These are phyloP conservation scores for Leptinotarsa texana DNA, from an alignment of 1,140 invertebrate species.

Conservation along the genomic window DNA sequence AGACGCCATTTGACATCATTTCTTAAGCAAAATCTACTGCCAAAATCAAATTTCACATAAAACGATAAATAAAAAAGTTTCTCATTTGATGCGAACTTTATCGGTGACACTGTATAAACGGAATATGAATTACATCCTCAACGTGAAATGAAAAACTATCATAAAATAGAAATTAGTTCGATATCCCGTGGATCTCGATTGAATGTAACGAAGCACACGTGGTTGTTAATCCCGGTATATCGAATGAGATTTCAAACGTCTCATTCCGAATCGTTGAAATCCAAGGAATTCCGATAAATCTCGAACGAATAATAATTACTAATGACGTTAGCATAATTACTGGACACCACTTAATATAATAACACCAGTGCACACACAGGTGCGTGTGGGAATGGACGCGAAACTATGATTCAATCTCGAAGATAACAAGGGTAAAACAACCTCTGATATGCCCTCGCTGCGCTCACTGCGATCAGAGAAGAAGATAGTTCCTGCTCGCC, in stretches of 20 bases:
- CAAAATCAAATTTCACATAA: too few species aligned
- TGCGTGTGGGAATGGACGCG: constrained; percentile 41
- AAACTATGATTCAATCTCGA: constrained; percentile 35
- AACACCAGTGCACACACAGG: constrained; percentile 37
- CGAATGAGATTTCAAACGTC: constrained; percentile 15
- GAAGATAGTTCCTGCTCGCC: not conserved
- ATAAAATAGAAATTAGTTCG: too few species aligned
- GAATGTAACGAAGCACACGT: not conserved
- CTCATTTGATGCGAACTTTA: too few species aligned
- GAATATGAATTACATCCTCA: too few species aligned
- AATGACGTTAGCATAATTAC: constrained; percentile 36
- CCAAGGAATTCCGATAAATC: constrained; percentile 39
- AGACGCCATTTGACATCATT: too few species aligned
- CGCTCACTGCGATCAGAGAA: not conserved
- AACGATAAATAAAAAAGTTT: too few species aligned
- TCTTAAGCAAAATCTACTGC: too few species aligned
- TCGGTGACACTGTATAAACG: too few species aligned
- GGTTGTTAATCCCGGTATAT: not conserved
- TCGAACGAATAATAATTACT: constrained; percentile 36
- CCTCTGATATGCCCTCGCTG: constrained; percentile 13
- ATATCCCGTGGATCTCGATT: too few species aligned
- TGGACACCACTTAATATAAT: constrained; percentile 38
- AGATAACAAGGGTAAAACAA: constrained; percentile 38
- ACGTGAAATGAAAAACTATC: too few species aligned
- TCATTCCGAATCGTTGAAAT: constrained; percentile 30